Evolutionary conservation across 2,888 invertebrate genomes (phyloP), one percentile per base, ranked within the genome.

Genomic region (Xanthorhoe spadicearia): DNA sequence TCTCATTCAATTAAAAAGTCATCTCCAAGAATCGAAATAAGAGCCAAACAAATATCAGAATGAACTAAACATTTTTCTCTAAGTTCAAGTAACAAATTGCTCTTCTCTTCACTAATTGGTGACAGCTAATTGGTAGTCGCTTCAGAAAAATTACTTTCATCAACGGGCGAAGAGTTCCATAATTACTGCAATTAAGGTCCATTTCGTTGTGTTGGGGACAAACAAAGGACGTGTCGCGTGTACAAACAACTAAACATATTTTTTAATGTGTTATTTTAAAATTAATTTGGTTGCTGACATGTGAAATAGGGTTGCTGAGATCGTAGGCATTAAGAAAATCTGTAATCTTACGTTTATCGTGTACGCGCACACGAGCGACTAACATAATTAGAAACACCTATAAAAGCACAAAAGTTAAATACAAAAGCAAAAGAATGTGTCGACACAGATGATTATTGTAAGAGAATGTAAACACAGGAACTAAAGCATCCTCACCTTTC

Each of bases 91-190:
- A 85, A 86, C 86, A 89, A 88, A 88, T 86, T 82, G 80, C 79
- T 74, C 76, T 80, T 81, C 82, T 84, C 77, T 80, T 77, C 78
- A 82, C 85, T 88, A 89, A 90, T 89, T 88, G 87, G 86, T 85
- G 82, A 85, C 83, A 81, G 84, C 85, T 90, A 90, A 90, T 88
- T 89, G 88, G 88, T 87, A 87, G 88, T 87, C 88, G 83, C 88
- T 83, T 83, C 87, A 87, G 86, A 89, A 89, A 90, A 91, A 92
- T 90, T 87, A 86, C 89, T 90, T 88, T 86, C 89, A 90, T 91
- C 88, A 89, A 83, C 85, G 86, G 84, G 86, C 86, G 87, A 91
- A 90, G 91, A 89, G 90, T 90, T 89, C 85, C 88, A 88, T 88
- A 89, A 90, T 90, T 86, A 86, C 86, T 80, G 88, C 85, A 88